Evolutionary conservation across 2,797 vertebrate species (phyloP), one percentile per base, ranked within the genome.

Genomic region (Myripristis murdjan): DNA sequence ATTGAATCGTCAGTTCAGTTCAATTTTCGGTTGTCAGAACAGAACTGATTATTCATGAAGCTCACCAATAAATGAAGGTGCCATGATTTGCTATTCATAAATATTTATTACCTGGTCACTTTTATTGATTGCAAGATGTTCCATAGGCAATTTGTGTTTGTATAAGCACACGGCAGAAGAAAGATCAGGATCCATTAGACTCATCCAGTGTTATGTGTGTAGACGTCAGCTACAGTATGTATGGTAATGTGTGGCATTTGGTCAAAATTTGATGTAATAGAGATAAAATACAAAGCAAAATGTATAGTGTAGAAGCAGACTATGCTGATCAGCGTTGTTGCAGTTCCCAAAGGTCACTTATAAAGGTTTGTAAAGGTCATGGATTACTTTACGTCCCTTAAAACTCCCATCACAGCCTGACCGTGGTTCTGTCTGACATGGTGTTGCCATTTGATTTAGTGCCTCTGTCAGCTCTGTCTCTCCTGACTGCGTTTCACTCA

Each of bases 391-490:
- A 10, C 35, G 26, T 1, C 49, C 44, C 39, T 39, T 26, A 37
- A 52, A 49, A 53, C 39, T 52, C 24, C 22, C 57, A 48, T 59
- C 49, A 3, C 53, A 28, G 23, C 14, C 51, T 61, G 12, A 7
- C 33, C 6, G 33, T 9, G 33, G 5, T 24, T 26, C 48, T 14
- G 48, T 15, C 44, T 28, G 60, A 57, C 8, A 3, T 24, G 16
- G 14, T 56, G 51, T 26, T 33, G 22, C 51, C 52, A 54, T 35
- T n/a, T 69, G 1, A 59, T 59, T 75, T 15, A 48, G 18, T 61
- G 26, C 18, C n/a, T 52, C 22, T 16, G 57, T 33, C 37, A 37
- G 26, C 20, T 11, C 35, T 24, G 44, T 43, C 20, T 55, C 31
- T 46, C 64, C 20, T 64, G 11, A 12, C 46, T 44, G 20, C 4